Conservation (phyloP, 2,797 vertebrate genomes). For the Eulemur rubriventer region DNA sequence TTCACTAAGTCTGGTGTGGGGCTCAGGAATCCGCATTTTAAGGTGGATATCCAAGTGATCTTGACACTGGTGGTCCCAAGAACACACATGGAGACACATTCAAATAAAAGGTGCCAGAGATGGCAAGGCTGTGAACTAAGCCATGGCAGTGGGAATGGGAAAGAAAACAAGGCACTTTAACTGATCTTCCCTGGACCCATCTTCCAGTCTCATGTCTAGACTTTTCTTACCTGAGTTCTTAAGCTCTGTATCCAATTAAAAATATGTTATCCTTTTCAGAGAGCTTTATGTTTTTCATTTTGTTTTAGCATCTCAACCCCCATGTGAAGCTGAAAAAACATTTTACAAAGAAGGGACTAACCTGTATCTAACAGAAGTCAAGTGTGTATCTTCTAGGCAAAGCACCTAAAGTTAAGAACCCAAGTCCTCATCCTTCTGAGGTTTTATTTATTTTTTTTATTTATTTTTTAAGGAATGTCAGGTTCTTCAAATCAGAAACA, state of each 20-base stretch:
- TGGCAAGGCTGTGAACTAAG: neutral
- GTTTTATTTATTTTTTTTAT: neutral
- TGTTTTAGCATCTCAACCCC: constrained; percentile 22
- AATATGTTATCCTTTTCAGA: neutral
- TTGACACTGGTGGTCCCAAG: neutral
- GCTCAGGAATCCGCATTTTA: constrained; percentile 23
- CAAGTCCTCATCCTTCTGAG: neutral
- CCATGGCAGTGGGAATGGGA: neutral
- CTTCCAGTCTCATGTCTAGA: neutral
- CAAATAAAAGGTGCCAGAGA: neutral
- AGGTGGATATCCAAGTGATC: neutral
- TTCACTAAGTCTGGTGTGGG: neutral
- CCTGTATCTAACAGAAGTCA: neutral
- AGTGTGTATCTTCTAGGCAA: neutral
- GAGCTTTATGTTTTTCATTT: constrained; percentile 38
- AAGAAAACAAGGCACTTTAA: neutral
- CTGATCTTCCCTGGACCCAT: neutral
- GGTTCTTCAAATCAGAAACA: constrained; percentile 58
- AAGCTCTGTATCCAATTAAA: constrained; percentile 15
- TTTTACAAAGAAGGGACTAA: constrained; percentile 44
- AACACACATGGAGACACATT: neutral
- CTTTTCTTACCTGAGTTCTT: neutral
- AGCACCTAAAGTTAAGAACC: neutral
- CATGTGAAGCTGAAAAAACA: constrained; percentile 30
- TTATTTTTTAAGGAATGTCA: neutral